Conservation (phyloP, 2,113 vertebrate genomes). For the Octodon degus region DNA sequence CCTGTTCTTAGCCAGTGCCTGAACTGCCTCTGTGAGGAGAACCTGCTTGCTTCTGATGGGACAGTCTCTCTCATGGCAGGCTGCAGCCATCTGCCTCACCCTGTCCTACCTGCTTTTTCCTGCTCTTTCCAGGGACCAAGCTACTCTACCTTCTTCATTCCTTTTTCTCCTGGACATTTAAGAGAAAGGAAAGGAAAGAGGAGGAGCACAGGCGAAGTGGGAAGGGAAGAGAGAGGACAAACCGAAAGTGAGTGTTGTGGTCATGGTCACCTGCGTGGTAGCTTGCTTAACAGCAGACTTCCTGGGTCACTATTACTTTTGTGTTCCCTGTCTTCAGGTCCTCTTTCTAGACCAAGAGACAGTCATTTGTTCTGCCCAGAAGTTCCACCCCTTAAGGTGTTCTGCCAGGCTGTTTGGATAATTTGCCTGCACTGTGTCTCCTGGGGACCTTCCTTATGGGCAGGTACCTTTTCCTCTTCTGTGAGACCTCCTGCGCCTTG, state of each 20-base stretch:
- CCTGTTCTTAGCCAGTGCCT: not conserved
- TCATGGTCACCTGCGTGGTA: not conserved
- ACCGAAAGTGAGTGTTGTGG: not conserved
- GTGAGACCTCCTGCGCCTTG: not conserved
- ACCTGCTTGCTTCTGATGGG: not conserved
- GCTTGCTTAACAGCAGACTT: not conserved
- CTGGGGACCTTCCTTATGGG: not conserved
- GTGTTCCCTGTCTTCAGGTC: not conserved
- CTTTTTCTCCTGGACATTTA: not conserved
- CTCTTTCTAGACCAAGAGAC: not conserved
- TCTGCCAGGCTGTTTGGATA: not conserved
- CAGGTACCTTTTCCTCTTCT: not conserved
- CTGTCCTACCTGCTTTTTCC: not conserved
- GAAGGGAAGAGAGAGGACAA: not conserved
- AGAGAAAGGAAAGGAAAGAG: not conserved
- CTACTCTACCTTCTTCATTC: not conserved
- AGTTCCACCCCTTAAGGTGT: not conserved
- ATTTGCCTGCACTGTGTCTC: not conserved
- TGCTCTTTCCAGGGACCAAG: not conserved
- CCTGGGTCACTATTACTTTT: not conserved
- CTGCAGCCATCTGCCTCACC: not conserved
- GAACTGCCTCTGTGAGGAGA: not conserved
- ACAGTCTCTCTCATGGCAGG: not conserved
- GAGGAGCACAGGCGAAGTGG: too few relatives aligned
- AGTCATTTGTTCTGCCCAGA: not conserved